A percentile compares a stretch with the other conserved stretches of the same genome.
These are phyloP conservation scores for Platypus cylindrus DNA, from an alignment of 2,888 invertebrate genomes.

Conservation along the genomic window DNA sequence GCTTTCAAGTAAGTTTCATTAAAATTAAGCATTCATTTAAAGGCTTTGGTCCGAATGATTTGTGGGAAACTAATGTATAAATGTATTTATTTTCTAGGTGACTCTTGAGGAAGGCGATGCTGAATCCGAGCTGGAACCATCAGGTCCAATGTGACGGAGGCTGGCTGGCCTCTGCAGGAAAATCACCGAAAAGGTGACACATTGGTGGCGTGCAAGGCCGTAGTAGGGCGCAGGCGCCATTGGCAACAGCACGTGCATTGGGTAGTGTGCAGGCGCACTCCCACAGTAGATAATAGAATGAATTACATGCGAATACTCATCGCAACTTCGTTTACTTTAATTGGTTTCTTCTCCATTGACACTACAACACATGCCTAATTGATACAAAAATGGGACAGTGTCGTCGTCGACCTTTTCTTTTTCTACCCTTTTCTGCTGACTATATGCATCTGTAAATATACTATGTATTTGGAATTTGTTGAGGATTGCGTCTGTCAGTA, in stretches of 20 bases:
- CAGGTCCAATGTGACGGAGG: conserved; percentile 85
- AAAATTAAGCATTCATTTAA: neutral
- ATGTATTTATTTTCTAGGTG: conserved; percentile 40
- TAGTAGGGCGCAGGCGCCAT: conserved; percentile 27
- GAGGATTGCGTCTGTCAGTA: conserved; percentile 30
- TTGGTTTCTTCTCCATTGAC: too few relatives aligned
- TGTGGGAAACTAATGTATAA: neutral
- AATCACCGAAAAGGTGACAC: conserved; percentile 71
- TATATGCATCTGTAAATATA: conserved; percentile 28
- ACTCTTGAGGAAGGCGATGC: conserved; percentile 65
- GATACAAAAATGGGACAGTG: too few relatives aligned
- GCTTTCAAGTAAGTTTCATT: conserved; percentile 48
- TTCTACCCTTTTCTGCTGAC: conserved; percentile 13
- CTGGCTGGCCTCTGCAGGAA: conserved; percentile 81
- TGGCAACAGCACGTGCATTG: conserved; percentile 6
- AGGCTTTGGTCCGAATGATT: neutral
- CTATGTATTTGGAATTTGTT: conserved; percentile 19
- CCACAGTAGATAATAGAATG: conserved; percentile 15
- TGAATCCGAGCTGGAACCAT: conserved; percentile 39
- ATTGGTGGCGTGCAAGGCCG: conserved; percentile 79
- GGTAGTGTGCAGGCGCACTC: conserved; percentile 14
- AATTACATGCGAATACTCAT: conserved; percentile 11
- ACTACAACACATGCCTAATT: too few relatives aligned
- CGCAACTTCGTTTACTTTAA: conserved; percentile 9
- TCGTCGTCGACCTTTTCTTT: conserved; percentile 18